Conservation (phyloP, 2,797 vertebrate species). For the Anguilla anguilla region DNA sequence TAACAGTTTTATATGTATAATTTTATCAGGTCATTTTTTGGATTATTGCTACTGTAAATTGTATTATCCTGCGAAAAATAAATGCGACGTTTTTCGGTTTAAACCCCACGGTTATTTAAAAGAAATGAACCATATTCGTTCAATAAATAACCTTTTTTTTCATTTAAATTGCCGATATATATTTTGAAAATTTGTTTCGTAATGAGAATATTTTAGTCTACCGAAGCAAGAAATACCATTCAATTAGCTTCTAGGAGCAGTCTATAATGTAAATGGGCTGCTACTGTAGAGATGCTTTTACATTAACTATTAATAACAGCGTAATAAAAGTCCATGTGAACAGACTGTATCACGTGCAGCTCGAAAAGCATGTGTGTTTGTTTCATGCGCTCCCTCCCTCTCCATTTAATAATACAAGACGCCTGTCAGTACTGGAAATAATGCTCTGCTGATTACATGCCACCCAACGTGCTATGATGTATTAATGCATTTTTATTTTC, state of each 20-base stretch:
- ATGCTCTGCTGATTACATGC: neutral
- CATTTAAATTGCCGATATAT: neutral
- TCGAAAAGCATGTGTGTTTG: conserved; percentile 27
- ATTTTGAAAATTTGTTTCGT: neutral
- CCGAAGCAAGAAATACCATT: neutral
- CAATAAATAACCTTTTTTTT: neutral
- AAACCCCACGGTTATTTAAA: neutral
- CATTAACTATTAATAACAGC: conserved; percentile 49
- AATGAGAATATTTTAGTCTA: neutral
- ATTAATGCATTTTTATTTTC: neutral
- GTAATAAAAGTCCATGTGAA: conserved; percentile 41
- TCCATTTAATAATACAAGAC: conserved; percentile 23
- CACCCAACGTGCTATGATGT: neutral
- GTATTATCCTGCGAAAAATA: neutral
- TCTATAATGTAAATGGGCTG: conserved; percentile 2
- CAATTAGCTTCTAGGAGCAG: neutral
- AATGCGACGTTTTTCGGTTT: neutral
- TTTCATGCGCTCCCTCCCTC: conserved; percentile 24
- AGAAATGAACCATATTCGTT: neutral
- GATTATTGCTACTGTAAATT: neutral
- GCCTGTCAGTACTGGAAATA: conserved; percentile 1
- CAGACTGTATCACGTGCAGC: conserved; percentile 43
- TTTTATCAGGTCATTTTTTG: neutral
- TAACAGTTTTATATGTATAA: neutral
- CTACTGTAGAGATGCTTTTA: conserved; percentile 16